A percentile compares a stretch with the other conserved stretches of the same genome.
Conservation (phyloP, 2,888 invertebrate species). For the Tanytarsus gracilentus region DNA sequence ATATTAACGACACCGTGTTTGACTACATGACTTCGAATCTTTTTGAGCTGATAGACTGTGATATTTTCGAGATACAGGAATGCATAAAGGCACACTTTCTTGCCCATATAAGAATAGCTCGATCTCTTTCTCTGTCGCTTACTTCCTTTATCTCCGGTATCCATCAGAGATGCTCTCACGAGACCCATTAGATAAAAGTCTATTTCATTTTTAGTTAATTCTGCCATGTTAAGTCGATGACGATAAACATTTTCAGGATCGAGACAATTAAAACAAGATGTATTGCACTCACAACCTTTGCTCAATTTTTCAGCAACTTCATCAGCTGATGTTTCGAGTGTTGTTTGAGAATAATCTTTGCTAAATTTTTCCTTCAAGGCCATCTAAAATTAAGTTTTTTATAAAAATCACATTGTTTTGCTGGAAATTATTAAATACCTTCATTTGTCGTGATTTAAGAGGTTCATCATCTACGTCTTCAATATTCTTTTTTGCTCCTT, state of each 20-base stretch:
- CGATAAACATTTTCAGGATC: constrained; percentile 66
- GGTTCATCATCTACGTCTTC: constrained; percentile 1
- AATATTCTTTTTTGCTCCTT: background rate
- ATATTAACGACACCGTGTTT: constrained; percentile 69
- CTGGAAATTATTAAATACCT: background rate
- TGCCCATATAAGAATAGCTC: constrained; percentile 68
- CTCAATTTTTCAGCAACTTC: constrained; percentile 61
- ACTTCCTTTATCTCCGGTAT: constrained; percentile 52
- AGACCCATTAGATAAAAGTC: constrained; percentile 82
- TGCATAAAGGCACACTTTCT: constrained; percentile 67
- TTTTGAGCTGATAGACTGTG: constrained; percentile 67
- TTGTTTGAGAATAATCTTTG: constrained; percentile 43
- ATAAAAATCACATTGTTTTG: background rate
- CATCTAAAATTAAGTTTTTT: background rate
- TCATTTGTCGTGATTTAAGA: constrained; percentile 6
- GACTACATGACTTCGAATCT: constrained; percentile 68
- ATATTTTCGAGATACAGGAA: constrained; percentile 72
- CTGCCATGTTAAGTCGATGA: constrained; percentile 68
- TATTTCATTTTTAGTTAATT: constrained; percentile 70
- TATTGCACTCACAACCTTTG: constrained; percentile 68
- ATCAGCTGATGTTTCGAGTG: constrained; percentile 58
- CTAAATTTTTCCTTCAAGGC: constrained; percentile 34
- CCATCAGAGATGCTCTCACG: constrained; percentile 40
- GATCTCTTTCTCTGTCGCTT: constrained; percentile 61
- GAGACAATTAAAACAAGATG: constrained; percentile 65